phyloP scores from a whole-genome alignment of 2,113 vertebrate species.

The Poeciliopsis occidentalis region DNA sequence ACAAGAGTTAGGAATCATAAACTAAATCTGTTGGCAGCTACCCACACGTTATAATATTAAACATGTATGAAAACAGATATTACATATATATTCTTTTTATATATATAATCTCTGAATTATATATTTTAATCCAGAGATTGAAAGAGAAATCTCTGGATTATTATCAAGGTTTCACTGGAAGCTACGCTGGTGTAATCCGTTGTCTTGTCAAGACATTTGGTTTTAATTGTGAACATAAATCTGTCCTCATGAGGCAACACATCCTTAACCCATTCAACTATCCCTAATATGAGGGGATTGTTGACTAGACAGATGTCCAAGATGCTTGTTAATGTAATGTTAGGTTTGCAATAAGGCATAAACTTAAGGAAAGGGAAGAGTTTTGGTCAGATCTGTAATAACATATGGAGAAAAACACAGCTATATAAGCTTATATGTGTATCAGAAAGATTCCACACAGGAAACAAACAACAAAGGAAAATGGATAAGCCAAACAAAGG shows the following conservation, averaged over 20 bases:
- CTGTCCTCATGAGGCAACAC: too few relatives aligned
- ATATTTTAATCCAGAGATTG: too few relatives aligned
- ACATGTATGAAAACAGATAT: neutral
- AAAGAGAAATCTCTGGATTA: slow-evolving; percentile 29
- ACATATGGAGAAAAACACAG: neutral
- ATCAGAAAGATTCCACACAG: slow-evolving; percentile 34
- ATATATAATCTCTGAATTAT: too few relatives aligned
- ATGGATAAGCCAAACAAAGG: slow-evolving; percentile 19
- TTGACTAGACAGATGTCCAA: neutral
- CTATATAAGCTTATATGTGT: neutral
- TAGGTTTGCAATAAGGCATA: neutral
- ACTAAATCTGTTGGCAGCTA: too few relatives aligned
- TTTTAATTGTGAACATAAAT: too few relatives aligned
- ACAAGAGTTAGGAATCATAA: too few relatives aligned
- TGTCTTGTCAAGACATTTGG: neutral
- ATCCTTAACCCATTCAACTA: neutral
- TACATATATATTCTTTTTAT: neutral
- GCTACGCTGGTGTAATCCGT: neutral
- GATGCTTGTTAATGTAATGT: neutral
- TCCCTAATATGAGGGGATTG: neutral
- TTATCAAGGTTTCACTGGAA: neutral
- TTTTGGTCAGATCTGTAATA: too few relatives aligned
- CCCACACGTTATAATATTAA: neutral
- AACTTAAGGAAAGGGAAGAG: too few relatives aligned
- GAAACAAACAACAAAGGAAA: slow-evolving; percentile 26